These are phyloP conservation scores for Halotydeus destructor DNA, from an alignment of 1,140 invertebrate genomes.

Conservation along the genomic window DNA sequence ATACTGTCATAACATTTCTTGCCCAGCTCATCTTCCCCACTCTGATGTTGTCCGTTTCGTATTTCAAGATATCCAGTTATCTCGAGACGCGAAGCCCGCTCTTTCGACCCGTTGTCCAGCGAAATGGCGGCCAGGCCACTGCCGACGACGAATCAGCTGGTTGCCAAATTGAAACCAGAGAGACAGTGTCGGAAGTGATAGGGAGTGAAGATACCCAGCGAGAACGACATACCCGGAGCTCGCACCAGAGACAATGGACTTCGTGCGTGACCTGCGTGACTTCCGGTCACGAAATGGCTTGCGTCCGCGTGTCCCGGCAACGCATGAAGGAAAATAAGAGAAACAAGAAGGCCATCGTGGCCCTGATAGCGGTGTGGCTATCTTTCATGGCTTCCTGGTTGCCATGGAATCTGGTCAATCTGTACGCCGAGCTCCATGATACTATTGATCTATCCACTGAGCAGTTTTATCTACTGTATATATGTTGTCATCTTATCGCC, in stretches of 20 bases:
- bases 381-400: constrained; percentile 27
- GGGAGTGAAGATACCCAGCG: no score
- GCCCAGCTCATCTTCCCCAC: constrained; percentile 34
- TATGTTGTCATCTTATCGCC: constrained; percentile 32
- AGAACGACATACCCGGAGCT: no score
- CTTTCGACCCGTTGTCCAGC: neutral
- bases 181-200: no score
- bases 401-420: constrained; percentile 32
- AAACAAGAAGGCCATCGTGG: constrained; percentile 30
- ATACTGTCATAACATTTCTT: constrained; percentile 30
- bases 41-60: constrained; percentile 30
- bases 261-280: no score
- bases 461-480: constrained; percentile 30
- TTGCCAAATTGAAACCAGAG: constrained; percentile 14
- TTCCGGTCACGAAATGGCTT: no score
- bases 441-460: constrained; percentile 17
- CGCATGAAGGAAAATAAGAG: constrained; percentile 28
- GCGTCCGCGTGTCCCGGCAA: no score
- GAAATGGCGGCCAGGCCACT: constrained; percentile 1
- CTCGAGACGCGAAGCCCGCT: constrained; percentile 13
- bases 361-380: constrained; percentile 22
- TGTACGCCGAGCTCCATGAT: constrained; percentile 26
- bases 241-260: no score
- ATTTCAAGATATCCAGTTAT: constrained; percentile 30
- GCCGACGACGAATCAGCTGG: neutral